Evolutionary conservation across 2,113 vertebrate species (phyloP), one percentile per base, ranked within the genome.

Genomic region (Platysteira castanea): DNA sequence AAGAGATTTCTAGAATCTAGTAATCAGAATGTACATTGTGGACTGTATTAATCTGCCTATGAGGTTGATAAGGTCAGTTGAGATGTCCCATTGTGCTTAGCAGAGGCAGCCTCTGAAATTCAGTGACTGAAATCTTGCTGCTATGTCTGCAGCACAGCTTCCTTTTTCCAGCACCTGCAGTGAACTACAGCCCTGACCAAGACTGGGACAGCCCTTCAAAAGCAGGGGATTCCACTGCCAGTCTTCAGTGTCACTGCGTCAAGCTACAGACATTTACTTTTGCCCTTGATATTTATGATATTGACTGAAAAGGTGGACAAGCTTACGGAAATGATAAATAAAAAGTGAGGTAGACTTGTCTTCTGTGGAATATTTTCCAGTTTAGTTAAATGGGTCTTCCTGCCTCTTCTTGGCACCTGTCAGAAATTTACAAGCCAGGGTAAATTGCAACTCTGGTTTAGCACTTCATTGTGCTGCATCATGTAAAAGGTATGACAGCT

Each of bases 381-480:
- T 92, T 96, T 96, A 97, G 95, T 80, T 87, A 96, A 97, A 95
- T 94, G 84, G 77, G 87, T 68, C 91, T 97, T 68, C 44, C 70
- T 96, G 64, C 92, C 88, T 94, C 93, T 87, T 93, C 95, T 95
- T 98, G 97, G 97, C 97, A 59, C 93, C 71, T 95, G 52, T 68
- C 64, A 59, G 80, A 86, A 96, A 95, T 93, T 65, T 95, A 93
- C 33, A 95, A 93, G 97, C 97, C 97, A 98, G 97, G 91, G 73
- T 97, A 98, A 98, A 97, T 47, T 87, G 86, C 96, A 93, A 73
- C 89, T 80, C 97, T 97, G 94, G 93, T 97, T 84, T 98, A 97
- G 95, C 97, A 98, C 98, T 98, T 98, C 97, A 95, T 97, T 97
- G 94, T 93, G 96, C 95, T 83, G 97, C 91, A 94, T 98, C 97